Evolutionary conservation across 2,888 invertebrate species (phyloP).

Genomic region (Nemapogon koenigi): DNA sequence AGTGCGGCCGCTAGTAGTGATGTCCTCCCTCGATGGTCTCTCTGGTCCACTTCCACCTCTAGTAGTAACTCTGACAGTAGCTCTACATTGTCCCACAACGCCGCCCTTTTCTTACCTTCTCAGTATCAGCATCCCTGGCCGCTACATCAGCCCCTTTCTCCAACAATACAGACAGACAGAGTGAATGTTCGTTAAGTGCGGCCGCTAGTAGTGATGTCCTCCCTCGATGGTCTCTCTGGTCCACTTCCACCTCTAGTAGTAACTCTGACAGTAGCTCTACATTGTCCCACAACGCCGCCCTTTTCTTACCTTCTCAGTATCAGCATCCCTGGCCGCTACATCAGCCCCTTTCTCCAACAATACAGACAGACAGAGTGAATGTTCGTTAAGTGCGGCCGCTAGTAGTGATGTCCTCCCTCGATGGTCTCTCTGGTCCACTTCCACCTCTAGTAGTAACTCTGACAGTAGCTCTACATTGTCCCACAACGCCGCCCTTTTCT

Average conservation of each 20-base stretch:
- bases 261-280: conserved; percentile 84
- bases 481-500: conserved; percentile 89
- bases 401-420: conserved; percentile 81
- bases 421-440: conserved; percentile 74
- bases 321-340: too few relatives aligned
- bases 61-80: conserved; percentile 80
- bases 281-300: conserved; percentile 90
- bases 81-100: conserved; percentile 88
- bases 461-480: conserved; percentile 86
- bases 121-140: conserved; percentile 69
- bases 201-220: conserved; percentile 84
- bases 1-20: conserved; percentile 85
- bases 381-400: conserved; percentile 81
- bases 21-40: conserved; percentile 77
- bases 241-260: conserved; percentile 68
- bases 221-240: conserved; percentile 77
- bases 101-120: too few relatives aligned
- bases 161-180: conserved; percentile 76
- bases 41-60: conserved; percentile 73
- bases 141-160: conserved; percentile 75
- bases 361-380: conserved; percentile 76
- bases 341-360: conserved; percentile 75
- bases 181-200: conserved; percentile 77
- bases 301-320: too few relatives aligned
- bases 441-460: conserved; percentile 79